A percentile compares a stretch with the other conserved stretches of the same genome.
phyloP scores from a whole-genome alignment of 1,140 invertebrate genomes.

The Drosophila albomicans region DNA sequence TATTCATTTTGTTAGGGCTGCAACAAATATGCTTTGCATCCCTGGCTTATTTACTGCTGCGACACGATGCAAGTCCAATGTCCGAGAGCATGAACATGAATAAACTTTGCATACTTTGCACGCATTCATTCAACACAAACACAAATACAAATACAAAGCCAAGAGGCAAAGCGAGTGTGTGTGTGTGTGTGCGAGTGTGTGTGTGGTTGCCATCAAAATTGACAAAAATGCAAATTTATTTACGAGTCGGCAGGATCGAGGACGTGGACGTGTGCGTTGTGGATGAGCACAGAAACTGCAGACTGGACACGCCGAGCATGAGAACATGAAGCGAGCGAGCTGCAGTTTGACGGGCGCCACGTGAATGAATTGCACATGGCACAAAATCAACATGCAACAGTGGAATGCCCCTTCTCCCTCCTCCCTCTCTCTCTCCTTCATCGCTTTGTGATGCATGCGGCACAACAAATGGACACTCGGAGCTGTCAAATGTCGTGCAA shows the following conservation, averaged over 20 bases:
- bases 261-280: constrained; percentile 16
- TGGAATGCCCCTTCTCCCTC: constrained; percentile 16
- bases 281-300: background rate
- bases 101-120: constrained; percentile 71
- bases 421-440: background rate
- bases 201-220: constrained; percentile 72
- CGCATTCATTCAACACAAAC: constrained; percentile 4
- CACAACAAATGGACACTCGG: constrained; percentile 59
- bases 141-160: constrained; percentile 3
- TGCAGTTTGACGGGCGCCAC: constrained; percentile 39
- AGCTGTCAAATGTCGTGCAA: constrained; percentile 78
- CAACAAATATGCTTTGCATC: constrained; percentile 18
- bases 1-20: background rate
- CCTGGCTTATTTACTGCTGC: constrained; percentile 18
- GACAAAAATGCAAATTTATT: constrained; percentile 83
- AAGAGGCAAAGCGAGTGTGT: background rate
- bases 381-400: constrained; percentile 73
- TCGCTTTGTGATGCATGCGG: constrained; percentile 1
- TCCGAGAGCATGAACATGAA: constrained; percentile 35
- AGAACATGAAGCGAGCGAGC: too few species aligned
- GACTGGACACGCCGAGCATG: background rate
- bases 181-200: constrained; percentile 5
- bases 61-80: background rate
- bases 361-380: constrained; percentile 70
- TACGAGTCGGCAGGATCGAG: constrained; percentile 70